Evolutionary conservation across 2,113 vertebrate genomes (phyloP), one percentile per base, ranked within the genome.

Genomic region (Hemiprocne comata): DNA sequence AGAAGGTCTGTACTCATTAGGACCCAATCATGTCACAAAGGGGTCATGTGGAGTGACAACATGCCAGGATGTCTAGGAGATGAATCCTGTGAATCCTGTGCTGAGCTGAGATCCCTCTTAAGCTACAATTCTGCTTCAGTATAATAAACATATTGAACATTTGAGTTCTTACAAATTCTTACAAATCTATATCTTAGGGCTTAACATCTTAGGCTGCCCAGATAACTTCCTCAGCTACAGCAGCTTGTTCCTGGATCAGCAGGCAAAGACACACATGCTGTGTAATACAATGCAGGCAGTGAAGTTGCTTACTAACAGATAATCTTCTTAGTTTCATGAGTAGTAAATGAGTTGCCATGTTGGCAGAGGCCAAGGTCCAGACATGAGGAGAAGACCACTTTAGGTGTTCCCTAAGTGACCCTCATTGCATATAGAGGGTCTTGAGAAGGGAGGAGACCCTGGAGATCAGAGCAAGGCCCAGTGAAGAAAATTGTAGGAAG

Each of bases 181-280:
- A 85, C 26, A 61, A 77, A 94, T 81, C 33, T 1, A 0, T 76
- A 17, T 87, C 13, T 78, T 66, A 57, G 62, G 42, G 93, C 93
- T 94, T 92, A 92, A 79, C 34, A 79, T 61, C 54, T 75, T 71
- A 86, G 77, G 60, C 62, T 92, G 70, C 60, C 70, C 60, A 77
- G 57, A 40, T 77, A 73, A 65, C 17, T 55, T 89, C 28, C 38
- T 38, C 34, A 76, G 54, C 54, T 71, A 57, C 33, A 91, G 69
- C 73, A 92, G 75, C 76, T 95, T 80, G 50, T 92, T 94, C 80
- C 91, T 89, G 53, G 51, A 90, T 89, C 62, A 90, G 73, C 64
- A 92, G 29, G 50, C 53, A 91, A 87, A 89, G 51, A 53, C 2
- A 51, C 11, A 65, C 9, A 36, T 20, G 24, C 73, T 93, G 53